Percentiles rank a stretch among this genome's conserved stretches.
Evolutionary conservation across 2,888 invertebrate species (phyloP).

Genomic region (Smittia sp.): DNA sequence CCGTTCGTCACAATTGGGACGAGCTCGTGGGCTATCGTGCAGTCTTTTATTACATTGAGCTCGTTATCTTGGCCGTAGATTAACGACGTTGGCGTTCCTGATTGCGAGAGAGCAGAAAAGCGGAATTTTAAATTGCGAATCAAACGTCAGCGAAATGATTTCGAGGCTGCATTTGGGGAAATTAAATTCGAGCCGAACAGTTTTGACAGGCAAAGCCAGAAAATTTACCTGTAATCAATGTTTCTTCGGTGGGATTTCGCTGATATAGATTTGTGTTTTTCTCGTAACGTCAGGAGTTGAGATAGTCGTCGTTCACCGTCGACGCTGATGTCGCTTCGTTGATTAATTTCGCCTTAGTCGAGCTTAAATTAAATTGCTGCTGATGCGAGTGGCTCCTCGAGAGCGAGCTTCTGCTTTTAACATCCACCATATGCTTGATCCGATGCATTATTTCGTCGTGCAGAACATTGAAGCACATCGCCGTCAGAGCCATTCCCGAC

Average conservation of each 20-base stretch:
- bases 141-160: neutral
- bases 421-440: constrained; percentile 61
- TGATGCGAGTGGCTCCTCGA: neutral
- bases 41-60: constrained; percentile 52
- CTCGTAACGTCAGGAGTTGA: constrained; percentile 52
- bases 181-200: too few relatives aligned
- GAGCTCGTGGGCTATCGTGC: constrained; percentile 50
- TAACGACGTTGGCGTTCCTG: constrained; percentile 57
- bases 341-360: constrained; percentile 12
- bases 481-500: constrained; percentile 81
- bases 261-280: constrained; percentile 53
- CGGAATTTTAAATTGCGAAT: neutral
- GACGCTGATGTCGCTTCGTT: constrained; percentile 30
- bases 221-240: constrained; percentile 54
- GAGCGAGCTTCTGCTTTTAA: neutral
- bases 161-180: too few relatives aligned
- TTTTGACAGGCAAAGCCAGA: too few relatives aligned
- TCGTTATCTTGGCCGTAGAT: constrained; percentile 48
- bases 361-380: neutral
- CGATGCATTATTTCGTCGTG: constrained; percentile 86
- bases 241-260: constrained; percentile 60
- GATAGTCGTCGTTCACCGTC: constrained; percentile 46
- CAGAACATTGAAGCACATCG: constrained; percentile 87
- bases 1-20: constrained; percentile 51
- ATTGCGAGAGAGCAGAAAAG: constrained; percentile 30